Base-by-base conservation (phyloP, 2,888 invertebrate genomes). In the Bombyx huttoni region DNA sequence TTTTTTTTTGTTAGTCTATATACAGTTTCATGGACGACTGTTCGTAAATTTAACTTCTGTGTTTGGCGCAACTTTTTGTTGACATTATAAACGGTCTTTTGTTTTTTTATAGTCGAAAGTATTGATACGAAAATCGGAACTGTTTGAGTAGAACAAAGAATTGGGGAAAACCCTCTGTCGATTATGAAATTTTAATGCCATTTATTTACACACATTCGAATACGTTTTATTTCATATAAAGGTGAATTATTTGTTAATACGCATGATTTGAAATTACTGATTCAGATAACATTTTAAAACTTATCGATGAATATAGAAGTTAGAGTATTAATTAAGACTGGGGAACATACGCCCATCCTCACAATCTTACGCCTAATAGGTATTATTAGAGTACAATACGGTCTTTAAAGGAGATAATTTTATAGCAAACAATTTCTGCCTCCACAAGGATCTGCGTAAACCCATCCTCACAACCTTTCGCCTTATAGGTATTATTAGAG, bases 1-100 rank as follows among this genome's bases (percentile, higher is more conserved):
- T 70, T 72, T 74, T 71, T 69, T 73, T 75, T 58, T 51, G 58
- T 47, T 51, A 34, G 8, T 56, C 57, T 57, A 63, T 63, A 57
- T 61, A 66, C 57, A 63, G 67, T 70, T 68, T 68, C 67, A 68
- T 55, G 68, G 69, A 67, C 69, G 73, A 66, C 58, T 56, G 67
- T 70, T 70, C 54, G 54, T 69, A 65, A 67, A 59, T 58, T 61
- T 52, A 59, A 67, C 66, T 73, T 67, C 65, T 69, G 64, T 64
- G 58, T 65, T 64, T 58, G 60, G 63, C 64, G 56, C 51, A 24
- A 52, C 45, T 53, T 59, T 64, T 61, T 64, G 58, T 64, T 60
- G 58, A 51, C 46, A 46, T 50, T n/a, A 50, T 45, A 55, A 53
- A 52, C 48, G 55, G 53, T 55, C 49, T 55, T 53, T 62, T 66